Base-by-base conservation (phyloP, 2,888 invertebrate genomes). In the Tetropium fuscum region DNA sequence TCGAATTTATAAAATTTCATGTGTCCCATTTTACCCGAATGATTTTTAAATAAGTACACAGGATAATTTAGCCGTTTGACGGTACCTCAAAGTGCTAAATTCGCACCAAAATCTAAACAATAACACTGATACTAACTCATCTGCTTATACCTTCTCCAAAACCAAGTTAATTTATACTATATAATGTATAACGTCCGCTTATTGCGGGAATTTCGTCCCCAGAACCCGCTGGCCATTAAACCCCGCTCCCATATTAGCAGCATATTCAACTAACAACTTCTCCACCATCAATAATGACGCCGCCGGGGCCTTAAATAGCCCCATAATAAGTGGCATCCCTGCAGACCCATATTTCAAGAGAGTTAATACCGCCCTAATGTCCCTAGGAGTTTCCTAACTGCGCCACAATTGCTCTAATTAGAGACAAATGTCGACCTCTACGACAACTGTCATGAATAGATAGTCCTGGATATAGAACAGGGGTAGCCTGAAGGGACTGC, bases 391-490 rank as follows among this genome's bases (percentile, higher is more conserved):
- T 72, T 59, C 64, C 74, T 73, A 76, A 75, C 73, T 71, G 69
- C 69, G 63, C 76, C 78, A 78, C 79, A 79, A 78, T 78, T 77
- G 79, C 75, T 74, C 78, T 78, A 79, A 80, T 80, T 78, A 78
- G 75, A 69, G 73, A 76, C 78, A 78, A 78, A 78, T 78, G 75
- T 76, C 71, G 72, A 65, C 72, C 70, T 62, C 56, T 56, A 16
- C 36, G 36, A 44, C 44, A 43, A 43, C 20, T 27, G 44, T 27
- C 44, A 44, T 20, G 54, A 20, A 36, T 16, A 16, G 43, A 32
- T 30, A 40, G 47, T n/a, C 27, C 10, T 38, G 34, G 40, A 40
- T 27, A 22, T 25, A 15, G 13, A 13, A 15, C 34, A 34, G 34
- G 11, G 34, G 34, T 15, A 34, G 34, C n/a, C n/a, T n/a, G n/a